Evolutionary conservation across 2,797 vertebrate genomes (phyloP).

Genomic region (Clarias pachynema): DNA sequence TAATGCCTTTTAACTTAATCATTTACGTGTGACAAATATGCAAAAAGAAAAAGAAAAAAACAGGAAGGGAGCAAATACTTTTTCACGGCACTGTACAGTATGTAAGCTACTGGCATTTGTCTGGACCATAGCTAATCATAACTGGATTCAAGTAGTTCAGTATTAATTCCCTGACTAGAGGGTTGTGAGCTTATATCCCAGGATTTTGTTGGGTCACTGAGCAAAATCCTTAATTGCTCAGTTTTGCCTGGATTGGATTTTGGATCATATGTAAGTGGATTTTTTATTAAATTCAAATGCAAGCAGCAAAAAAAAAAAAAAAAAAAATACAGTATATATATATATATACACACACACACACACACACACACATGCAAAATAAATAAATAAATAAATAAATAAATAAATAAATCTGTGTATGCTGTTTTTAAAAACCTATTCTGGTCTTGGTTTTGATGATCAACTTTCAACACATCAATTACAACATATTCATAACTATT

Average conservation of each 20-base stretch:
- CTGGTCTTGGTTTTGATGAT: neutral
- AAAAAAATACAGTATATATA: too few relatives aligned
- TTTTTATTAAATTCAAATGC: constrained; percentile 4
- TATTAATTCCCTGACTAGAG: neutral
- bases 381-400: neutral
- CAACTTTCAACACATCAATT: neutral
- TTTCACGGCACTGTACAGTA: neutral
- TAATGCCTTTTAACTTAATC: too few relatives aligned
- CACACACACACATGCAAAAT: too few relatives aligned
- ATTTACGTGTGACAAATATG: too few relatives aligned
- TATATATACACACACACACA: too few relatives aligned
- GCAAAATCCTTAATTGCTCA: neutral
- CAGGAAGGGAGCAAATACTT: too few relatives aligned
- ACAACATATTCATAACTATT: neutral
- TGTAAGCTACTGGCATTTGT: neutral
- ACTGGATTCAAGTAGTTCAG: neutral
- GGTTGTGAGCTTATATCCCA: neutral
- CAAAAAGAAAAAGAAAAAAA: too few relatives aligned
- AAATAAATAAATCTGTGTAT: neutral
- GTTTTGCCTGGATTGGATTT: neutral
- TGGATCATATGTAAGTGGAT: neutral
- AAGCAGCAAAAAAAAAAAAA: neutral
- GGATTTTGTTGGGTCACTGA: neutral
- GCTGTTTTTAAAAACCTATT: neutral
- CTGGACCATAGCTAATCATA: neutral